These are phyloP conservation scores for Synergus laeviventris DNA, from an alignment of 2,888 invertebrate species.

Conservation along the genomic window DNA sequence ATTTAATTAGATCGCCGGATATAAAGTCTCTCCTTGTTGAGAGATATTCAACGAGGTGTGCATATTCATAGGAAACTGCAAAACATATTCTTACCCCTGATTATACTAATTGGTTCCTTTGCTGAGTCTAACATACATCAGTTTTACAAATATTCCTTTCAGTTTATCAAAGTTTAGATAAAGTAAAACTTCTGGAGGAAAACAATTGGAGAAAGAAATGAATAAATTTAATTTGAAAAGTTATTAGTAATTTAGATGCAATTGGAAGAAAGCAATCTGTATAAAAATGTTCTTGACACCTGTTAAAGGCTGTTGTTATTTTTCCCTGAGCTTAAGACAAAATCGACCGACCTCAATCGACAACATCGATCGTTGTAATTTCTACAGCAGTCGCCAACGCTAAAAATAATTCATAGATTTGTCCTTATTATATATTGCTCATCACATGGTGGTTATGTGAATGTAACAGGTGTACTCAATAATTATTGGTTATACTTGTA, in stretches of 20 bases:
- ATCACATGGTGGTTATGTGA: neutral
- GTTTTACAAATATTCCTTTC: no score
- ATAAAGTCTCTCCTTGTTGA: no score
- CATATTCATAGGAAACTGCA: no score
- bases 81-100: no score
- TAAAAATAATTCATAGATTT: conserved; percentile 36
- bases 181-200: no score
- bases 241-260: neutral
- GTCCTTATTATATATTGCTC: conserved; percentile 5
- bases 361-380: conserved; percentile 37
- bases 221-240: neutral
- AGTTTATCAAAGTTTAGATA: no score
- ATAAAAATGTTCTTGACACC: neutral
- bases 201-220: no score
- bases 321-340: neutral
- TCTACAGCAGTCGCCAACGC: conserved; percentile 29
- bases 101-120: no score
- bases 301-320: neutral
- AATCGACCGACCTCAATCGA: conserved; percentile 31
- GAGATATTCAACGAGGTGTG: no score
- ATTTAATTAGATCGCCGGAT: conserved; percentile 5
- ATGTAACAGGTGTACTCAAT: neutral
- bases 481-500: neutral
- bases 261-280: neutral
- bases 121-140: no score